Conservation (phyloP, 2,113 vertebrate species). For the Nannobrachium achirus region DNA sequence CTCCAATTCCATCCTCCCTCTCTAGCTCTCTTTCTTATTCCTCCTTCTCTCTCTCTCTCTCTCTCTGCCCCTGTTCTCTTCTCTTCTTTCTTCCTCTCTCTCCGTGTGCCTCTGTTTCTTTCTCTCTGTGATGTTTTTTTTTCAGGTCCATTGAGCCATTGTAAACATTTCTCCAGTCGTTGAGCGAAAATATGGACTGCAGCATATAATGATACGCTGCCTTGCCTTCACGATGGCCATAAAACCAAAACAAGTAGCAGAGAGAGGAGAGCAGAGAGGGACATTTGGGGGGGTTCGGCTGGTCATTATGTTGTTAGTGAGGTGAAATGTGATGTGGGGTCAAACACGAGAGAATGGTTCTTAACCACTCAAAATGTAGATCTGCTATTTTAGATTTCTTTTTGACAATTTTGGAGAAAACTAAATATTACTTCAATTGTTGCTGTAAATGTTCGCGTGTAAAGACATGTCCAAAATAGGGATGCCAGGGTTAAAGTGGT, state of each 20-base stretch:
- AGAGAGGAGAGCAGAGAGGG: background rate
- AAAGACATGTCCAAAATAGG: no score
- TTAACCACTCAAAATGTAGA: no score
- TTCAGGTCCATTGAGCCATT: slow-evolving; percentile 34
- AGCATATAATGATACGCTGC: slow-evolving; percentile 25
- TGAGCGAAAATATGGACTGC: slow-evolving; percentile 34
- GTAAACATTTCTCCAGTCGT: slow-evolving; percentile 30
- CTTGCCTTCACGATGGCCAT: slow-evolving; percentile 28
- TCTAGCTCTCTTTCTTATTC: no score
- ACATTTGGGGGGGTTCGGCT: background rate
- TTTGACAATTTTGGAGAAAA: no score
- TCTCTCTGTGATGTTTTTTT: background rate
- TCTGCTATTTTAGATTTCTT: no score
- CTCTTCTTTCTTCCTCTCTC: slow-evolving; percentile 2
- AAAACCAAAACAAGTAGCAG: slow-evolving; percentile 10
- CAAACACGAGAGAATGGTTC: background rate
- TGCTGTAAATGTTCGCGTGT: no score
- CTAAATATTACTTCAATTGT: no score
- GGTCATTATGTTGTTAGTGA: background rate
- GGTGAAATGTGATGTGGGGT: slow-evolving; percentile 21
- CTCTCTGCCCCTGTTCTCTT: background rate
- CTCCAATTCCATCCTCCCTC: no score
- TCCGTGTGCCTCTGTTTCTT: background rate
- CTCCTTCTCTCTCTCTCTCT: slow-evolving; percentile 10
- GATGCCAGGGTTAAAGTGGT: background rate